phyloP scores from a whole-genome alignment of 2,113 vertebrate species.

The Pimephales promelas region DNA sequence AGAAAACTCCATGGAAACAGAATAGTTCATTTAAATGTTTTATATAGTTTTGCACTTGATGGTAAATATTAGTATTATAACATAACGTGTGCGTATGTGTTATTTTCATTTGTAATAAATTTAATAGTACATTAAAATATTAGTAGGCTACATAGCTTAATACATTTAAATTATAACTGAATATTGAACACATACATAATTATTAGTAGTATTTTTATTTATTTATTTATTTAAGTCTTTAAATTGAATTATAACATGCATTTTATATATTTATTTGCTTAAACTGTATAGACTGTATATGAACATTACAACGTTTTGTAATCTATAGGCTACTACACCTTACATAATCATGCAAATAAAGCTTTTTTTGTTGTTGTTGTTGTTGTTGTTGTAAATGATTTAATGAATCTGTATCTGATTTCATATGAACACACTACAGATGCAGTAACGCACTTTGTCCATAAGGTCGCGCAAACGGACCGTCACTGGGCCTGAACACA shows the following conservation, averaged over 20 bases:
- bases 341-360: too few species aligned
- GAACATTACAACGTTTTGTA: not conserved
- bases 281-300: not conserved
- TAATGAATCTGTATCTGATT: not conserved
- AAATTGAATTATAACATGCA: not conserved
- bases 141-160: too few species aligned
- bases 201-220: not conserved
- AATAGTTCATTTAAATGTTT: too few species aligned
- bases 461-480: not conserved
- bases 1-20: not conserved
- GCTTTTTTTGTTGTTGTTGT: too few species aligned
- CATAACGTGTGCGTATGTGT: too few species aligned
- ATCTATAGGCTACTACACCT: too few species aligned
- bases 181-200: not conserved
- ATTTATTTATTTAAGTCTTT: not conserved
- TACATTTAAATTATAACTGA: not conserved
- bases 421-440: not conserved
- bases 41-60: too few species aligned
- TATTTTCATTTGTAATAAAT: too few species aligned
- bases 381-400: too few species aligned
- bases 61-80: too few species aligned
- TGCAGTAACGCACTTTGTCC: not conserved
- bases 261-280: not conserved
- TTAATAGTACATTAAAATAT: too few species aligned
- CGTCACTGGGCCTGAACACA: not conserved